Conservation (phyloP, 2,888 invertebrate species). For the Deilephila porcellus region DNA sequence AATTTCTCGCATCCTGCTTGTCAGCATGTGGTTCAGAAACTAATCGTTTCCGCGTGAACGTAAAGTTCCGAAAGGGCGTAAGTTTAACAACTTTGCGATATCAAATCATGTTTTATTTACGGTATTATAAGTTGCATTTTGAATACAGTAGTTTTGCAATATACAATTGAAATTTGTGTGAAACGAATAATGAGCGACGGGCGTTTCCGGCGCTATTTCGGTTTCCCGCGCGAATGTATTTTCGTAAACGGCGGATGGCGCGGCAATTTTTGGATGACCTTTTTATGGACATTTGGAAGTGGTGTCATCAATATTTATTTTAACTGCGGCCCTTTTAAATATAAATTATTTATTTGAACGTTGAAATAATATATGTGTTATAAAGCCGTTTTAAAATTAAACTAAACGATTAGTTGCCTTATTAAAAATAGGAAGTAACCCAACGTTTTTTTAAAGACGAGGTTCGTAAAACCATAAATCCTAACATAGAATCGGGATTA, state of each 20-base stretch:
- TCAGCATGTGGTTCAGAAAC: constrained; percentile 80
- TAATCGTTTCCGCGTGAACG: constrained; percentile 75
- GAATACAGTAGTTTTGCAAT: constrained; percentile 37
- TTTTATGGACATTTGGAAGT: constrained; percentile 41
- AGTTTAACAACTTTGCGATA: constrained; percentile 16
- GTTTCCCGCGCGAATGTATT: constrained; percentile 77
- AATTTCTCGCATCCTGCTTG: constrained; percentile 77
- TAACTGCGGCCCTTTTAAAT: constrained; percentile 20
- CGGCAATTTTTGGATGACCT: constrained; percentile 46
- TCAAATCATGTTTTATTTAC: constrained; percentile 33
- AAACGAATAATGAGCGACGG: constrained; percentile 67
- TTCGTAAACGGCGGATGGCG: constrained; percentile 60
- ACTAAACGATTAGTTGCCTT: too few species aligned
- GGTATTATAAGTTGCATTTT: constrained; percentile 32
- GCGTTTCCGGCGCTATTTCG: constrained; percentile 72
- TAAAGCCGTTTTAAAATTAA: too few species aligned
- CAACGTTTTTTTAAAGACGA: constrained; percentile 25
- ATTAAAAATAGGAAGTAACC: neutral
- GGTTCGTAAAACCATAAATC: constrained; percentile 8
- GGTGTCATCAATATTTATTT: constrained; percentile 36
- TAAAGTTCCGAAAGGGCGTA: constrained; percentile 44
- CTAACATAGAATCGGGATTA: constrained; percentile 6
- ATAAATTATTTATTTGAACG: neutral
- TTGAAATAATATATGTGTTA: neutral
- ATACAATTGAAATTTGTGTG: constrained; percentile 37